Evolutionary conservation across 2,888 invertebrate species (phyloP).

Genomic region (Drosophila phalerata): DNA sequence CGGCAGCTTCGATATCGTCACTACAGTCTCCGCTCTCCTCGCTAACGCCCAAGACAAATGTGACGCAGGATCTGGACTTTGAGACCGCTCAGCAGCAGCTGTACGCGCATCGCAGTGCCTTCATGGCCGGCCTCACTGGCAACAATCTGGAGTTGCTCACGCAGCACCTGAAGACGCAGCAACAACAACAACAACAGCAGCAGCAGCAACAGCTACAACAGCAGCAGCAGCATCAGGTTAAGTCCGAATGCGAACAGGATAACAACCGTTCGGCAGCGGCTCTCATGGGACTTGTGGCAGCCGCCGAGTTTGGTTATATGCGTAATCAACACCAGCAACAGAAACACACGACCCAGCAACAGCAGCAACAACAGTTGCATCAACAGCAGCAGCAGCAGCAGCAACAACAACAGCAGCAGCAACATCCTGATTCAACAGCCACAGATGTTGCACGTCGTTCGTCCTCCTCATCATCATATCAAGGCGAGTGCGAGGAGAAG

Average conservation of each 20-base stretch:
- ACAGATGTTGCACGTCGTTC: conserved; percentile 82
- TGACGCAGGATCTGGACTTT: conserved; percentile 68
- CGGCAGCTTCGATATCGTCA: conserved; percentile 60
- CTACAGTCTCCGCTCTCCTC: conserved; percentile 79
- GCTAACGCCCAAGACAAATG: conserved; percentile 41
- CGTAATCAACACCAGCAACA: conserved; percentile 80
- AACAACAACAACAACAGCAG: conserved; percentile 67
- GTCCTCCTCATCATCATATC: conserved; percentile 77
- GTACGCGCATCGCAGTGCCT: conserved; percentile 82
- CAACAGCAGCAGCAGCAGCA: conserved; percentile 42
- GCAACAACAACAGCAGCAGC: conserved; percentile 74
- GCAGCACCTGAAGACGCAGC: conserved; percentile 78
- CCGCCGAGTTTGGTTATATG: conserved; percentile 69
- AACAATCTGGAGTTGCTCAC: conserved; percentile 82
- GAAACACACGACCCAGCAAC: conserved; percentile 69
- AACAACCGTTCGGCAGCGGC: conserved; percentile 66
- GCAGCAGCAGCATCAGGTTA: conserved; percentile 61
- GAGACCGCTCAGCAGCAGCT: conserved; percentile 81
- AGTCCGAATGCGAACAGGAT: conserved; percentile 62
- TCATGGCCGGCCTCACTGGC: conserved; percentile 82
- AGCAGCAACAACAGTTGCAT: conserved; percentile 59
- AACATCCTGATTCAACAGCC: conserved; percentile 85
- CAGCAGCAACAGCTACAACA: conserved; percentile 73
- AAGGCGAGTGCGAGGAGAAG: conserved; percentile 81
- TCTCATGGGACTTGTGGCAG: conserved; percentile 74